Conservation (phyloP, 2,113 vertebrate species). For the Nothoprocta pentlandii region DNA sequence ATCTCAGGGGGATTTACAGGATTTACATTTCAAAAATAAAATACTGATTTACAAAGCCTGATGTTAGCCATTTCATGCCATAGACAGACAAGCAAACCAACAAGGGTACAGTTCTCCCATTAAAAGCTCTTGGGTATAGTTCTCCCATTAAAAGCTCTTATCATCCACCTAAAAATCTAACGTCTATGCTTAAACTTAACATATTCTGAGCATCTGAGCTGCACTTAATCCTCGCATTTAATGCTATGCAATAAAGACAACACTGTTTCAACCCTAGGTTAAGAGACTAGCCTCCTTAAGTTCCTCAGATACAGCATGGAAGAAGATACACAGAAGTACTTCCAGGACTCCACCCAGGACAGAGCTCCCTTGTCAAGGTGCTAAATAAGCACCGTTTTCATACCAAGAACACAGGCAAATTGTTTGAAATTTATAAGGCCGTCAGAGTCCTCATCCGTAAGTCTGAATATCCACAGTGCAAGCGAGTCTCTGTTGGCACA, state of each 20-base stretch:
- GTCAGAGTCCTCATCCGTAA: slow-evolving; percentile 89
- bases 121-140: not conserved
- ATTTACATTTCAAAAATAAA: not conserved
- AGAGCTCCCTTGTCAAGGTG: not conserved
- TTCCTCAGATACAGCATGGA: not conserved
- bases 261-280: not conserved
- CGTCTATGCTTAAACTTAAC: not conserved
- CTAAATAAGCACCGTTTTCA: not conserved
- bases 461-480: slow-evolving; percentile 89
- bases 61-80: not conserved
- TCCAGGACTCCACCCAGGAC: not conserved
- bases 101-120: not conserved
- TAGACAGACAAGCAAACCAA: not conserved
- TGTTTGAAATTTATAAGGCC: slow-evolving; percentile 97
- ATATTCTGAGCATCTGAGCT: not conserved
- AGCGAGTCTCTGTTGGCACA: slow-evolving; percentile 86
- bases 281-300: not conserved
- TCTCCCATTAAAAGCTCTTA: not conserved
- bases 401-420: slow-evolving; percentile 90
- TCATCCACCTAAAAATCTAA: not conserved
- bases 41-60: not conserved
- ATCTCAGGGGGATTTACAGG: not conserved
- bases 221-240: not conserved
- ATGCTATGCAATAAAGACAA: not conserved
- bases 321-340: not conserved